Conservation (phyloP, 53 echinoderm and acorn worm genomes). For the Antedon mediterranea region DNA sequence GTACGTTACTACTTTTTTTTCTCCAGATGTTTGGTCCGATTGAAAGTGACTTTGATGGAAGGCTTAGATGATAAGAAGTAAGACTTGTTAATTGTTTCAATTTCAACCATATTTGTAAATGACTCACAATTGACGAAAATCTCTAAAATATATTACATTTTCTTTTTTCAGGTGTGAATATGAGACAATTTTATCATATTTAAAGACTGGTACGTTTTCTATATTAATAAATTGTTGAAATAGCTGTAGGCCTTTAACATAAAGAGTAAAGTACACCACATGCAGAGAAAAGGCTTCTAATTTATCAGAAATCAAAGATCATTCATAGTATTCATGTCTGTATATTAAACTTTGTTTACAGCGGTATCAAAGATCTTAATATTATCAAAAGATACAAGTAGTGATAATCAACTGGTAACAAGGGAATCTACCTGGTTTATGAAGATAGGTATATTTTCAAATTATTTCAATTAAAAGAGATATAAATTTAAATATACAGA, state of each 20-base stretch:
- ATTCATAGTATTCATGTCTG: too few relatives aligned
- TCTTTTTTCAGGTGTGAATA: constrained; percentile 26
- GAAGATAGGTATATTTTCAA: constrained; percentile 28
- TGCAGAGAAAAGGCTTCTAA: too few relatives aligned
- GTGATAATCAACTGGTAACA: background rate
- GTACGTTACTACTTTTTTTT: background rate
- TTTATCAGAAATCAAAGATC: too few relatives aligned
- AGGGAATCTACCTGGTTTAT: constrained; percentile 50
- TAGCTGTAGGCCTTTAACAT: too few relatives aligned
- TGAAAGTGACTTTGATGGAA: constrained; percentile 43
- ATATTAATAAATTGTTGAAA: too few relatives aligned
- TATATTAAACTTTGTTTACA: too few relatives aligned
- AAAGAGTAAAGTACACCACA: too few relatives aligned
- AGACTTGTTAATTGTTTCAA: constrained; percentile 10
- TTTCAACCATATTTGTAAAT: background rate
- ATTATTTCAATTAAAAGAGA: background rate
- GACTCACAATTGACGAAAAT: too few relatives aligned
- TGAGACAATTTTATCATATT: constrained; percentile 30
- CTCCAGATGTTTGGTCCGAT: constrained; percentile 52
- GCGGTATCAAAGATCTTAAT: background rate
- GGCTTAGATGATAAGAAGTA: constrained; percentile 19
- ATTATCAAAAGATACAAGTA: background rate
- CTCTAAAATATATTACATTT: background rate
- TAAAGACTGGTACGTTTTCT: constrained; percentile 38
- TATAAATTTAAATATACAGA: background rate